Evolutionary conservation across 2,888 invertebrate genomes (phyloP), one percentile per base, ranked within the genome.

Genomic region (Spatulosminthurus flaviceps): DNA sequence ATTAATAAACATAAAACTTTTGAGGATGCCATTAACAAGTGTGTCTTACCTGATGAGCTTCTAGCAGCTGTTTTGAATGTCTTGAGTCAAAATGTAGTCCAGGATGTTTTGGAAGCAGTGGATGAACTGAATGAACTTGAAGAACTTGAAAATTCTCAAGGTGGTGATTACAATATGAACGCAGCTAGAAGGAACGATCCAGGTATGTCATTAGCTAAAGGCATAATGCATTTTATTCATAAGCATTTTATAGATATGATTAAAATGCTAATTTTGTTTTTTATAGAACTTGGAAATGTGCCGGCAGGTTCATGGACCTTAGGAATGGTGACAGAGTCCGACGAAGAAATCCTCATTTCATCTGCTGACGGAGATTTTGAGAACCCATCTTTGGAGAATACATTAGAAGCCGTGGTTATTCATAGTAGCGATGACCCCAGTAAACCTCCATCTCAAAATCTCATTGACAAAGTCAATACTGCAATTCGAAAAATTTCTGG

Each of bases 1-100:
- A 94, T 95, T 82, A 94, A 95, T 87, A 92, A 92, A 86, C 92
- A 92, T 83, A 92, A 92, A 81, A 94, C 95, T 0, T 93, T 93
- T 86, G 92, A 92, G 28, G 80, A 77, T 83, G 64, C 80, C 0
- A 79, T 78, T 1, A 70, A 67, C 51, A 64, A 79, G 0, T 77
- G 73, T 22, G 90, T 94, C 0, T 92, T 93, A 86, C 93, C 94
- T 9, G 92, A 92, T 7, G 93, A 94, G 86, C 87, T 95, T 0
- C 87, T 95, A 77, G 92, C 93, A 0, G 91, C 93, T 87, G 92
- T 95, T 66, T 94, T 94, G 0, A 92, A 93, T 85, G 93, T 94
- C 16, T 87, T 95, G 79, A 93, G 93, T 77, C 79, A 78, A 43
- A 80, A 82, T 80, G 79, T 82, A 0, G 82, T 83, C 69, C 69